Evolutionary conservation across 2,888 invertebrate species (phyloP).

Genomic region (Cantharis nigra): DNA sequence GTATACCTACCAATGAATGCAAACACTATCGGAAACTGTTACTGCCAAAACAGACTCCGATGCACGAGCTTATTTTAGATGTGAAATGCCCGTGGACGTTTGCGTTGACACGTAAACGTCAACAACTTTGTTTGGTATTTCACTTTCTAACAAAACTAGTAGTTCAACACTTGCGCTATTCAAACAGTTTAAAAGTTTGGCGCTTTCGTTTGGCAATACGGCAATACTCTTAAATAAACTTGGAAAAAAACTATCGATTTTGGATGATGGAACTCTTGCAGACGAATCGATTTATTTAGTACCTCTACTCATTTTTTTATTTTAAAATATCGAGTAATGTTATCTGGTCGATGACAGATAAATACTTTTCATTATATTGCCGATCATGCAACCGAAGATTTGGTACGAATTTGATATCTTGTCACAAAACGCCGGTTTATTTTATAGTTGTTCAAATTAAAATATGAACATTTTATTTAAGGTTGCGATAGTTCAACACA

Average conservation of each 20-base stretch:
- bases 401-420: slow-evolving; percentile 32
- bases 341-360: neutral
- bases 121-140: slow-evolving; percentile 17
- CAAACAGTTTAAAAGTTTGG: slow-evolving; percentile 26
- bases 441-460: neutral
- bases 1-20: neutral
- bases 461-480: neutral
- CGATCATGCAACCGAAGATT: slow-evolving; percentile 27
- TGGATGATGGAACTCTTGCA: neutral
- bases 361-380: too few relatives aligned
- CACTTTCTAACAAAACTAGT: slow-evolving; percentile 18
- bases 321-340: neutral
- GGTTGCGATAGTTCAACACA: neutral
- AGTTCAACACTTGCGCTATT: slow-evolving; percentile 19
- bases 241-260: neutral
- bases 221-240: neutral
- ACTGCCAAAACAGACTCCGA: neutral
- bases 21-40: neutral
- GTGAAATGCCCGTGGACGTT: slow-evolving; percentile 2
- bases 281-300: neutral
- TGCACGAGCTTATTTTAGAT: neutral
- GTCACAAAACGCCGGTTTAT: slow-evolving; percentile 18
- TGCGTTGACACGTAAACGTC: slow-evolving; percentile 12
- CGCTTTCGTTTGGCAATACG: slow-evolving; percentile 6
- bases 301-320: neutral